A percentile compares a stretch with the other conserved stretches of the same genome.
phyloP scores from a whole-genome alignment of 1,140 invertebrate species.

The Atta cephalotes region DNA sequence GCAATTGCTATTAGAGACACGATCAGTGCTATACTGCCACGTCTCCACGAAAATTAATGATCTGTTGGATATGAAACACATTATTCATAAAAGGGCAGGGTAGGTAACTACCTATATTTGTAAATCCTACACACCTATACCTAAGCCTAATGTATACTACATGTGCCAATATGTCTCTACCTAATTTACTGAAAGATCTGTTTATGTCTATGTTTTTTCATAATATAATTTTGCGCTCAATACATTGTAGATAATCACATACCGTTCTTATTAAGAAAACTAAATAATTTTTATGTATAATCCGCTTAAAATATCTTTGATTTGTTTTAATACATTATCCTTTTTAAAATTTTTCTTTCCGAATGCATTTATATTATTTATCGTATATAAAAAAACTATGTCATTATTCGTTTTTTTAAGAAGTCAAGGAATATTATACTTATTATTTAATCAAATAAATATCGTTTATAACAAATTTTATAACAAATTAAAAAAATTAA shows the following conservation, averaged over 20 bases:
- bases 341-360: neutral
- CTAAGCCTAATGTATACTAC: slow-evolving; percentile 82
- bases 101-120: slow-evolving; percentile 82
- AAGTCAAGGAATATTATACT: neutral
- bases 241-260: neutral
- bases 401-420: neutral
- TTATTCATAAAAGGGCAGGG: slow-evolving; percentile 75
- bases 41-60: slow-evolving; percentile 74
- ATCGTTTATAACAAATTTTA: neutral
- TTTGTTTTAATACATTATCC: neutral
- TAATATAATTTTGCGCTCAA: neutral
- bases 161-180: slow-evolving; percentile 80
- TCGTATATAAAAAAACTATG: neutral
- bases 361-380: neutral
- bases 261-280: neutral
- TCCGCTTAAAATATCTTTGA: neutral
- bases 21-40: slow-evolving; percentile 83
- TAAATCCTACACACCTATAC: slow-evolving; percentile 76
- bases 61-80: slow-evolving; percentile 75
- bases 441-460: neutral
- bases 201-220: neutral
- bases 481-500: neutral
- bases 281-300: neutral
- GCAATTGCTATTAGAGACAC: slow-evolving; percentile 79
- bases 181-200: slow-evolving; percentile 44